A percentile compares a stretch with the other conserved stretches of the same genome.
Conservation (phyloP, 2,888 invertebrate species). For the Dynastes tityus region DNA sequence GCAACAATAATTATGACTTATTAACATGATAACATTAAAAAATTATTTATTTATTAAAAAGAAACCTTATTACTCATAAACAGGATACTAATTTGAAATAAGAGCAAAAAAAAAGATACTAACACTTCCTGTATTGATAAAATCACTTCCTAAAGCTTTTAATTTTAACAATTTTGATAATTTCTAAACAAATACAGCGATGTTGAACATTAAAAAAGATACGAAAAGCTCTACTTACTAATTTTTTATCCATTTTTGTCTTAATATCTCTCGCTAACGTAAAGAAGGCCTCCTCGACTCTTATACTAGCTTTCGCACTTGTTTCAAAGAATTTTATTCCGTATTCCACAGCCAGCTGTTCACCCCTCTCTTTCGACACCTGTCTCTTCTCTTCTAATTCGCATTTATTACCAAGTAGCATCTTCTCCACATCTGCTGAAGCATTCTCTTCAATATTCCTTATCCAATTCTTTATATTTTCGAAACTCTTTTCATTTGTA, state of each 20-base stretch:
- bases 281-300: conserved; percentile 98
- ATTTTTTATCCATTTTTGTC: conserved; percentile 98
- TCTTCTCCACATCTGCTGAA: conserved; percentile 98
- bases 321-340: conserved; percentile 99
- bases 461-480: conserved; percentile 99
- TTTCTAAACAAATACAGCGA: conserved; percentile 36
- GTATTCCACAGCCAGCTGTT: conserved; percentile 97
- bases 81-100: conserved; percentile 17
- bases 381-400: conserved; percentile 97
- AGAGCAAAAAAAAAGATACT: neutral
- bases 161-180: neutral
- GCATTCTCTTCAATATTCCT: conserved; percentile 99
- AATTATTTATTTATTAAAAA: conserved; percentile 1
- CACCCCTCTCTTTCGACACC: conserved; percentile 96
- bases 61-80: neutral
- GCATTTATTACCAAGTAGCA: conserved; percentile 99
- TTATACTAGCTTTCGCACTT: conserved; percentile 97
- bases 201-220: conserved; percentile 18
- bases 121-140: conserved; percentile 17
- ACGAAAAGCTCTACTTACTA: conserved; percentile 79
- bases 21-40: neutral
- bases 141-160: neutral
- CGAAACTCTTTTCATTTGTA: conserved; percentile 98
- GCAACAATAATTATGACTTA: too few relatives aligned
- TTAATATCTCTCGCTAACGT: conserved; percentile 98